Evolutionary conservation across 2,113 vertebrate genomes (phyloP), one percentile per base, ranked within the genome.

Genomic region (Pelecanus crispus): DNA sequence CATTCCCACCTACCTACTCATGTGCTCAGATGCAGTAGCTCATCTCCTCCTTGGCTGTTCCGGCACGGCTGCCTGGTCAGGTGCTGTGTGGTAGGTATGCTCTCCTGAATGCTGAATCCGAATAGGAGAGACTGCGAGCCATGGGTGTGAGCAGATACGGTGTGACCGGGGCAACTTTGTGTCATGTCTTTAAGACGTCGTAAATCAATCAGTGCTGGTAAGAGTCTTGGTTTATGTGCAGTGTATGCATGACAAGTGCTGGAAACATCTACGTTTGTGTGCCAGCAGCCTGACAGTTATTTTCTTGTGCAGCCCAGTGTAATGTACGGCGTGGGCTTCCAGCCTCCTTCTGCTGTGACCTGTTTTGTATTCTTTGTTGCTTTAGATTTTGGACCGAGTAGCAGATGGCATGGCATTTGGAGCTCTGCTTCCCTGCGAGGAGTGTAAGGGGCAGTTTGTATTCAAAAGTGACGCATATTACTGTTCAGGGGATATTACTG

Each of bases 391-490:
- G 96, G 99, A 99, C 97, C 94, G 97, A n/a, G 97, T 99, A 28
- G 98, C 99, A 0, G 99, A 99, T 29, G 99, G 99, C 78, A 99
- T 99, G 98, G 98, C 98, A 0, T 99, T 99, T 18, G 99, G 99
- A 17, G 98, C 99, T 38, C 98, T 99, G 11, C 98, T 99, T 73
- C 97, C 98, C 80, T 99, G 99, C 0, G 97, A 98, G 63, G 97
- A 99, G 62, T 99, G 99, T 95, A 96, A 97, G 2, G 99, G 99
- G 31, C 99, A 99, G 97, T 98, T 99, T 96, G 98, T 99, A 86
- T 99, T 99, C 96, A 99, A 98, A 97, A 98, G 98, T 0, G 99
- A 99, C 0, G 98, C 99, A 0, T 99, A 99, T 44, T 99, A 99
- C 96, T 99, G 99, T 40, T 98, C 98, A 0, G 99, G 99, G 22